Evolutionary conservation across 2,113 vertebrate genomes (phyloP).

Genomic region (Syngnathus floridae): DNA sequence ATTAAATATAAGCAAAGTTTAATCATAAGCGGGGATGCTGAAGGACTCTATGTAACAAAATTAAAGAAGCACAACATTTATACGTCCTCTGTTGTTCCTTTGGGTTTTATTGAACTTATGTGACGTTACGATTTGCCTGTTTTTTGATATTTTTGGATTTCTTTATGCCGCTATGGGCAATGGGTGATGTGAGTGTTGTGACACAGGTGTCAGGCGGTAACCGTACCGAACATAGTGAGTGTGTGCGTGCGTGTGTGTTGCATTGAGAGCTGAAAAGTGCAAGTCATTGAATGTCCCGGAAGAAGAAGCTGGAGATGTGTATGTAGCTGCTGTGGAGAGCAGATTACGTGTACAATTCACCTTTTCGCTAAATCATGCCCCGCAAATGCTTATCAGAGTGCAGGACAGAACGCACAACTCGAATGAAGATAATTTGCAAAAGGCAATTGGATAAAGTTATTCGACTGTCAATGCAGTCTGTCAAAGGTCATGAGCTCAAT

Average conservation of each 20-base stretch:
- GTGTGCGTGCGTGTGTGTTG: neutral
- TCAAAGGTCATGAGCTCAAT: neutral
- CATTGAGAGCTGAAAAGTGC: neutral
- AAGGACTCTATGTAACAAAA: conserved; percentile 62
- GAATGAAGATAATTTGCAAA: neutral
- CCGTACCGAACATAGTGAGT: neutral
- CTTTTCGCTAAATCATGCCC: neutral
- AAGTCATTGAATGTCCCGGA: conserved; percentile 44
- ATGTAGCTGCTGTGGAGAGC: conserved; percentile 11
- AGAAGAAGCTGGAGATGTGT: conserved; percentile 23
- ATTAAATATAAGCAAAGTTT: conserved; percentile 67
- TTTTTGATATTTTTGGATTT: conserved; percentile 56
- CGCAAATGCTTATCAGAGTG: neutral
- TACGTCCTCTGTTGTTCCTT: conserved; percentile 67
- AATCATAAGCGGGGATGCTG: conserved; percentile 58
- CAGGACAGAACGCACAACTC: neutral
- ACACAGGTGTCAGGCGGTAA: conserved; percentile 13
- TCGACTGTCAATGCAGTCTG: neutral
- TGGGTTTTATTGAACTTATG: conserved; percentile 58
- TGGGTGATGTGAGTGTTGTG: neutral
- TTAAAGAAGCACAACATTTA: conserved; percentile 79
- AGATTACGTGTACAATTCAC: conserved; percentile 12
- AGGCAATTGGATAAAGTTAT: neutral
- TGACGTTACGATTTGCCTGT: conserved; percentile 66
- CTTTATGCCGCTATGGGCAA: conserved; percentile 31